Percentiles rank a stretch among this genome's conserved stretches.
Evolutionary conservation across 2,797 vertebrate species (phyloP).

Genomic region (Argyrosomus regius): DNA sequence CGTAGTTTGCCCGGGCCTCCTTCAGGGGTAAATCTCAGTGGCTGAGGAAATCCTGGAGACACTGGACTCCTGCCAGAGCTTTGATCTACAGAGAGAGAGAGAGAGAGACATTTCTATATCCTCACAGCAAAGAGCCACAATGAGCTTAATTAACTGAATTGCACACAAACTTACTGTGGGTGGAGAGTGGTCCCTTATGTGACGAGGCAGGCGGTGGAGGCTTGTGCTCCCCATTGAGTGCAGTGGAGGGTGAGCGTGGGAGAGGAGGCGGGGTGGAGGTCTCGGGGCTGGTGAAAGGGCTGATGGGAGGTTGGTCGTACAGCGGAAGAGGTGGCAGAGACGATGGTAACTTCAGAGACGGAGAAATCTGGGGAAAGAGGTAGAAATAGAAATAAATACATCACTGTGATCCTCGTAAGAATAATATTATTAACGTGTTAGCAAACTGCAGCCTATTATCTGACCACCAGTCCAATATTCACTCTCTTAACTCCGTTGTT

Average conservation of each 20-base stretch:
- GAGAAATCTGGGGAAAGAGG: conserved; percentile 85
- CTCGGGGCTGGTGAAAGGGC: conserved; percentile 92
- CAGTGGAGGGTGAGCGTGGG: conserved; percentile 91
- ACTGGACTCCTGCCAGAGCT: conserved; percentile 90
- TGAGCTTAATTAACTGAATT: conserved; percentile 3
- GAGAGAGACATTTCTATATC: not conserved
- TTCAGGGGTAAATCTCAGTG: conserved; percentile 88
- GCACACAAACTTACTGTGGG: conserved; percentile 77
- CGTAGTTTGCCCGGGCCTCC: conserved; percentile 92
- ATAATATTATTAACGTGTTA: not conserved
- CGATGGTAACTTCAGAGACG: conserved; percentile 87
- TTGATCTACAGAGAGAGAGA: conserved; percentile 84
- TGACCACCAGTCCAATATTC: not conserved
- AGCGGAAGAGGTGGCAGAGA: conserved; percentile 92
- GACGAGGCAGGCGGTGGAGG: conserved; percentile 70
- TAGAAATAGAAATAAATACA: conserved; percentile 13
- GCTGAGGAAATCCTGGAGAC: conserved; percentile 91
- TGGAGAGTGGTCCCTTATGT: conserved; percentile 75
- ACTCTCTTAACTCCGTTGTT: not conserved
- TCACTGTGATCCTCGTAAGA: not conserved
- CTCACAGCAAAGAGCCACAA: not conserved
- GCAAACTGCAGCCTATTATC: not conserved
- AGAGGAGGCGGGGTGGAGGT: conserved; percentile 90
- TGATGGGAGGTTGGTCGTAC: conserved; percentile 94
- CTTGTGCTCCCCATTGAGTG: conserved; percentile 90